phyloP scores from a whole-genome alignment of 2,888 invertebrate species.

The Clusia tigrina region DNA sequence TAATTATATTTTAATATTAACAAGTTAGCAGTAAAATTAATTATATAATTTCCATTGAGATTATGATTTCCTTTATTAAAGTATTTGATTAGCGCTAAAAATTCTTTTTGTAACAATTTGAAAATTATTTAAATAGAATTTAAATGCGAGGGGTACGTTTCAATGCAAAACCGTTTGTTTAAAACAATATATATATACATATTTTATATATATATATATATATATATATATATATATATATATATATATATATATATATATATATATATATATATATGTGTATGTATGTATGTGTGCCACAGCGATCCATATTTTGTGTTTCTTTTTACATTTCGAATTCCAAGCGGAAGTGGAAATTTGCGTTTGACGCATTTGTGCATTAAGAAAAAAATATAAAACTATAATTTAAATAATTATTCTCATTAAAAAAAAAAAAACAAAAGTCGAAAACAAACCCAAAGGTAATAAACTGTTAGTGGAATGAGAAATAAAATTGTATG shows the following conservation, averaged over 20 bases:
- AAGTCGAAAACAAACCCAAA: constrained; percentile 18
- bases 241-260: constrained; percentile 12
- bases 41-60: too few species aligned
- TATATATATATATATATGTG: constrained; percentile 6
- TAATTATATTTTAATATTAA: too few species aligned
- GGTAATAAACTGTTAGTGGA: constrained; percentile 2
- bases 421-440: constrained; percentile 5
- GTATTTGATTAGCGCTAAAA: not conserved
- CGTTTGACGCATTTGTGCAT: constrained; percentile 3
- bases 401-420: constrained; percentile 22
- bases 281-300: constrained; percentile 9
- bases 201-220: constrained; percentile 8
- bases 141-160: constrained; percentile 8
- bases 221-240: constrained; percentile 14
- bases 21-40: too few species aligned
- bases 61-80: too few species aligned
- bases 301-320: not conserved
- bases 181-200: constrained; percentile 12
- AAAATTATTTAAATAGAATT: not conserved
- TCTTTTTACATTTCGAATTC: constrained; percentile 14
- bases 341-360: constrained; percentile 22
- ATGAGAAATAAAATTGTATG: constrained; percentile 7
- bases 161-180: constrained; percentile 1
- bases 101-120: constrained; percentile 13
- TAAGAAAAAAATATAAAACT: not conserved